A percentile compares a stretch with the other conserved stretches of the same genome.
These are phyloP conservation scores for Nothobranchius kuhntae DNA, from an alignment of 2,113 vertebrate species.

Conservation along the genomic window DNA sequence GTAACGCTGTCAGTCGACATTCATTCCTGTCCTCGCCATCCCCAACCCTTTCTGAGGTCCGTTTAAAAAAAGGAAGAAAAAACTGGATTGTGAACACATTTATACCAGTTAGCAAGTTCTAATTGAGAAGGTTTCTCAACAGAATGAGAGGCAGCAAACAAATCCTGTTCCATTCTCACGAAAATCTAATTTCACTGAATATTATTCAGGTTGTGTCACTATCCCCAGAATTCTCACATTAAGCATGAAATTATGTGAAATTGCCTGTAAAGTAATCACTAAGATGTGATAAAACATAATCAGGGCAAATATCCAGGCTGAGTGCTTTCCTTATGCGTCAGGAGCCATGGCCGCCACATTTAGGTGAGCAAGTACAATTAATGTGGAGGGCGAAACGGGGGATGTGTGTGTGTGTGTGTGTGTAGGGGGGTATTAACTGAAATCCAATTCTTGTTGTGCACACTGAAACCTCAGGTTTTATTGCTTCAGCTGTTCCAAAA, in stretches of 20 bases:
- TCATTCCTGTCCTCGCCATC: conserved; percentile 2
- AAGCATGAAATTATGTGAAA: conserved; percentile 47
- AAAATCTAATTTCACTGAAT: conserved; percentile 15
- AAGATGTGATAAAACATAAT: conserved; percentile 36
- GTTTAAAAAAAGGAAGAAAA: conserved; percentile 21
- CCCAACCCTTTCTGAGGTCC: background rate
- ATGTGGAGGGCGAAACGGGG: background rate
- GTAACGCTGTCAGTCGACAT: background rate
- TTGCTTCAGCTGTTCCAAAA: conserved; percentile 29
- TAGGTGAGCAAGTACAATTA: conserved; percentile 46
- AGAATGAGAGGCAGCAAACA: conserved; percentile 17
- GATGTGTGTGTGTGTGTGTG: background rate
- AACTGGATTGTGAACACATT: conserved; percentile 29
- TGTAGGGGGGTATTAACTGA: conserved; percentile 13
- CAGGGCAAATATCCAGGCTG: conserved; percentile 34
- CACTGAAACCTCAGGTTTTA: conserved; percentile 26
- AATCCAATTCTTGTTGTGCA: conserved; percentile 31
- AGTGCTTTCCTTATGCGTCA: conserved; percentile 32
- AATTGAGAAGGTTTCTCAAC: conserved; percentile 10
- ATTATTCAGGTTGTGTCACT: conserved; percentile 17
- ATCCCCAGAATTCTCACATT: conserved; percentile 17
- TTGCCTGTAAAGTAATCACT: conserved; percentile 41
- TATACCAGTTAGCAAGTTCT: conserved; percentile 43
- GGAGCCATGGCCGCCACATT: conserved; percentile 26
- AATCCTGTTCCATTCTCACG: conserved; percentile 11